Conservation (phyloP, 2,888 invertebrate genomes). For the Drosophila pegasa region DNA sequence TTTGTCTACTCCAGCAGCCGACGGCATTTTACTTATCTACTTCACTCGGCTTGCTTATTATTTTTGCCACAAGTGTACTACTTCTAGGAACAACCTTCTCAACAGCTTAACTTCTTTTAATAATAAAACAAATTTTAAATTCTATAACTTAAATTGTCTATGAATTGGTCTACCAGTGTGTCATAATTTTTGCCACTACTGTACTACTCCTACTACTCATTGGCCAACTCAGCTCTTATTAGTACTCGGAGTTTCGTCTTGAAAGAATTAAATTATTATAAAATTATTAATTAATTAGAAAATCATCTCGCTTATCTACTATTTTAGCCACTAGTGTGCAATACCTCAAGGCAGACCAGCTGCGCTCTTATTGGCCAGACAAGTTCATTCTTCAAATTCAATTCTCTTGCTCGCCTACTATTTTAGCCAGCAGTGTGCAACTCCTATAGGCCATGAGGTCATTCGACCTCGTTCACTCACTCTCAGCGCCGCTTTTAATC, state of each 20-base stretch:
- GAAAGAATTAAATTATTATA: too few relatives aligned
- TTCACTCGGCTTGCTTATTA: not conserved
- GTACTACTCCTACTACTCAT: not conserved
- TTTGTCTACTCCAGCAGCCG: not conserved
- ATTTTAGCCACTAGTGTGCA: constrained; percentile 4
- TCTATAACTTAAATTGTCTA: not conserved
- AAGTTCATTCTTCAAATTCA: not conserved
- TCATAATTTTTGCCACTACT: not conserved
- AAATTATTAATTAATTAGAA: too few relatives aligned
- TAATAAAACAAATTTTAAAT: too few relatives aligned
- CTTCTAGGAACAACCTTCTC: too few relatives aligned
- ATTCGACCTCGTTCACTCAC: not conserved
- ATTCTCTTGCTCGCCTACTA: not conserved
- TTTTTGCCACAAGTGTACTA: not conserved
- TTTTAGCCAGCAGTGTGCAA: not conserved
- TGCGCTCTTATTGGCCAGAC: too few relatives aligned
- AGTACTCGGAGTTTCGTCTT: too few relatives aligned
- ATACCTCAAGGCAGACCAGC: not conserved
- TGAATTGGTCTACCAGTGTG: not conserved
- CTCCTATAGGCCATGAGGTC: not conserved
- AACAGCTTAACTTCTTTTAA: too few relatives aligned
- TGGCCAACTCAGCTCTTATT: too few relatives aligned
- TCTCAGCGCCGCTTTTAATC: not conserved
- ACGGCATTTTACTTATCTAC: not conserved
- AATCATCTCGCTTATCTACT: too few relatives aligned